Conservation (phyloP, 2,888 invertebrate genomes). For the Rosalia funebris region DNA sequence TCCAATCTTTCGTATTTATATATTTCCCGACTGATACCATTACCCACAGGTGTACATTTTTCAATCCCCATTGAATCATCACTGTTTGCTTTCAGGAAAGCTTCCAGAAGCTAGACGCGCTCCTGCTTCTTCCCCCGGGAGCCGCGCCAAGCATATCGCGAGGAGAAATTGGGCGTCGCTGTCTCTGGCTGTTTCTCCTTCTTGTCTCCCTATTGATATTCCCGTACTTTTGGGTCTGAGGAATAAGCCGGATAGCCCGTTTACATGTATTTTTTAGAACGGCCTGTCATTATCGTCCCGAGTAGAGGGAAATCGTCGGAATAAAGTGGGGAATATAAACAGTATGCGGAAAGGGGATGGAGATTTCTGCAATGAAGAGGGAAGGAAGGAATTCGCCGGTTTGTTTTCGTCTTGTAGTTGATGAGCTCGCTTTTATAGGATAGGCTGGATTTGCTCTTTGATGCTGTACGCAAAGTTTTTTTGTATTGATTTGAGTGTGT, state of each 20-base stretch:
- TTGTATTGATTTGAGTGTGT: no score
- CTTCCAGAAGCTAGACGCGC: constrained; percentile 42
- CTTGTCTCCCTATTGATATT: constrained; percentile 13
- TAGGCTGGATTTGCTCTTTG: background rate
- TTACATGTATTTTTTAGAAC: constrained; percentile 22
- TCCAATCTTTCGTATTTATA: no score
- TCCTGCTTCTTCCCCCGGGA: constrained; percentile 41
- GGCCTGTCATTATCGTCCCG: background rate
- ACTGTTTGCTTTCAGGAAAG: constrained; percentile 13
- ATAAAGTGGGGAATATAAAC: background rate
- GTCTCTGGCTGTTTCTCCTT: constrained; percentile 10
- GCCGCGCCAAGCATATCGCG: constrained; percentile 35
- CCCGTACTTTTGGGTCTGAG: constrained; percentile 6
- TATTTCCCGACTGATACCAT: no score
- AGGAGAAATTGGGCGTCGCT: constrained; percentile 3
- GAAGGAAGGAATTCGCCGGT: background rate
- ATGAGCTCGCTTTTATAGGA: background rate
- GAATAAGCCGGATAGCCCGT: constrained; percentile 19
- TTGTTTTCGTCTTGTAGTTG: background rate
- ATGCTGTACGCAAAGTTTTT: background rate
- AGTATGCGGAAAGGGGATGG: background rate
- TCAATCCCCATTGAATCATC: constrained; percentile 34
- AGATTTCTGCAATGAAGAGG: background rate
- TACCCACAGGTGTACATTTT: background rate
- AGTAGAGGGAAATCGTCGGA: background rate